Percentiles rank a stretch among this genome's conserved stretches.
phyloP scores from a whole-genome alignment of 2,888 invertebrate genomes.

The Andrena bucephala region DNA sequence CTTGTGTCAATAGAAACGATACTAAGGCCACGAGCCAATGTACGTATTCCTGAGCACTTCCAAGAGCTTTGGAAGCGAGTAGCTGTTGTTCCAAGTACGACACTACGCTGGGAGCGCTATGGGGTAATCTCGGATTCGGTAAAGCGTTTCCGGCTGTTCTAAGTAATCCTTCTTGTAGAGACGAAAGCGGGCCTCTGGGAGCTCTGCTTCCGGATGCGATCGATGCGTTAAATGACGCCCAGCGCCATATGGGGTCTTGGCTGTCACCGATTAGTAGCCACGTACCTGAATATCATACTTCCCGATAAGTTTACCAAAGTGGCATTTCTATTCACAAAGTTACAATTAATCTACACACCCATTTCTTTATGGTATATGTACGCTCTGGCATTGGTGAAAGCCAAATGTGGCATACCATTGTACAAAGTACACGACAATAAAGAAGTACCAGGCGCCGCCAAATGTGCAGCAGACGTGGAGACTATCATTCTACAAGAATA shows the following conservation, averaged over 20 bases:
- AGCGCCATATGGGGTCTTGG: constrained; percentile 85
- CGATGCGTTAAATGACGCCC: constrained; percentile 82
- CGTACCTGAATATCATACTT: constrained; percentile 73
- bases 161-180: constrained; percentile 82
- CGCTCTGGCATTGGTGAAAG: constrained; percentile 94
- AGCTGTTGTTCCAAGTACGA: constrained; percentile 90
- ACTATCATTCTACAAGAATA: constrained; percentile 80
- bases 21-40: constrained; percentile 90
- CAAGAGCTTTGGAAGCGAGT: constrained; percentile 89
- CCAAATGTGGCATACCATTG: constrained; percentile 92
- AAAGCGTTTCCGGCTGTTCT: constrained; percentile 78
- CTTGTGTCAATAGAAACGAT: constrained; percentile 85
- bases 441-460: constrained; percentile 80
- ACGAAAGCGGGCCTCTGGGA: constrained; percentile 82
- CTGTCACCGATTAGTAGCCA: constrained; percentile 86
- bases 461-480: constrained; percentile 82
- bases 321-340: neutral
- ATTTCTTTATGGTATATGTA: constrained; percentile 93
- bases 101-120: constrained; percentile 81
- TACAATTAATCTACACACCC: constrained; percentile 86
- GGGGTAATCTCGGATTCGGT: constrained; percentile 80
- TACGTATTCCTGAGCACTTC: constrained; percentile 90
- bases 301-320: neutral
- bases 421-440: constrained; percentile 84
- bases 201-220: constrained; percentile 78